Evolutionary conservation across 1,140 invertebrate species (phyloP).

Genomic region (Euura saliciscinereae): DNA sequence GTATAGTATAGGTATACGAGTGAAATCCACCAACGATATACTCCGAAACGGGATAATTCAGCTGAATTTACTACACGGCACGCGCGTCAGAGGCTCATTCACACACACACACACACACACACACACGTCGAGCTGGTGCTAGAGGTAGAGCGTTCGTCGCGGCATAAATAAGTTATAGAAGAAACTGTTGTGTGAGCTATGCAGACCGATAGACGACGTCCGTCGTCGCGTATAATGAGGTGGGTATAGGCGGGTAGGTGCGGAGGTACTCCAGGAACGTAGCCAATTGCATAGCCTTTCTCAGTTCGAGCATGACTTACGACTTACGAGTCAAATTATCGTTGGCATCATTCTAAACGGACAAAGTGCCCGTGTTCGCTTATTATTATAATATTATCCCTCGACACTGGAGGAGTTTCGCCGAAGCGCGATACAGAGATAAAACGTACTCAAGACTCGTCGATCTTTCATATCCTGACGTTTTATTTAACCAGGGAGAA

Average conservation of each 20-base stretch:
- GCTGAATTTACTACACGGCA: neutral
- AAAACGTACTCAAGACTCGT: neutral
- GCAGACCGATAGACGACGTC: slow-evolving; percentile 3
- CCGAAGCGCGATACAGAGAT: neutral
- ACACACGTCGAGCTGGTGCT: too few relatives aligned
- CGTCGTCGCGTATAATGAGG: neutral
- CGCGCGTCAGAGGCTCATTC: neutral
- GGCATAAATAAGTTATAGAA: slow-evolving; percentile 3
- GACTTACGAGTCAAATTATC: slow-evolving; percentile 3
- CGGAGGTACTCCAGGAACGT: neutral
- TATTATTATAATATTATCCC: neutral
- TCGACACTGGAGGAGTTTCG: neutral
- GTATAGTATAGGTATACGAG: neutral
- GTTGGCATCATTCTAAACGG: neutral
- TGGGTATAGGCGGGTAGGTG: neutral
- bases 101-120: neutral
- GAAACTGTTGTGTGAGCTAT: neutral
- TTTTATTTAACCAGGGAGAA: neutral
- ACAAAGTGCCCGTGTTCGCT: slow-evolving; percentile 1
- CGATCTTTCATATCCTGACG: neutral
- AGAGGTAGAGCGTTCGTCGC: neutral
- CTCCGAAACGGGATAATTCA: neutral
- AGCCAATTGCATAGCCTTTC: neutral
- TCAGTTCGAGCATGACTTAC: neutral
- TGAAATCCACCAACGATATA: neutral